phyloP scores from a whole-genome alignment of 1,140 invertebrate genomes.

The Tachypleus tridentatus region DNA sequence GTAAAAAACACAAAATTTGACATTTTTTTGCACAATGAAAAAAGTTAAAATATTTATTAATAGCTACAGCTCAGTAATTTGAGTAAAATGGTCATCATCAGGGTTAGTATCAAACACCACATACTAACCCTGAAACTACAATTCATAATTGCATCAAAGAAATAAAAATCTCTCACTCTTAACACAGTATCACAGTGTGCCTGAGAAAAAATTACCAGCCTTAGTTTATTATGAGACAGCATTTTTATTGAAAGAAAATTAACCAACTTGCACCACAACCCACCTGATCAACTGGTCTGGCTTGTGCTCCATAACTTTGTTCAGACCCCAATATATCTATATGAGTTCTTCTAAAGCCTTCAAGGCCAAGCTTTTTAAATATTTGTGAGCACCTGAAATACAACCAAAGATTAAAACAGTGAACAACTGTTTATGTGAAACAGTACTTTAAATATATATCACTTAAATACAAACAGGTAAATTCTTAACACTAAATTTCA shows the following conservation, averaged over 20 bases:
- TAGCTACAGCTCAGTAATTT: too few relatives aligned
- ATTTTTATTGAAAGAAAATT: too few relatives aligned
- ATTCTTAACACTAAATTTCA: neutral
- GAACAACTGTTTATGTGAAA: neutral
- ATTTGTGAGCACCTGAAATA: conserved; percentile 28
- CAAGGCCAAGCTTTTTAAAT: conserved; percentile 33
- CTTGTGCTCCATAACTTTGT: conserved; percentile 36
- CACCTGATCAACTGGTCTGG: conserved; percentile 10
- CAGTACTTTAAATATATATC: neutral
- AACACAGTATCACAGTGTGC: too few relatives aligned
- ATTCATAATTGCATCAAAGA: too few relatives aligned
- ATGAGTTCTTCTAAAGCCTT: conserved; percentile 35
- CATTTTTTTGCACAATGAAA: too few relatives aligned
- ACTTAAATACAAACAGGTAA: neutral
- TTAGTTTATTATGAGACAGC: neutral
- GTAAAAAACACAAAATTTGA: too few relatives aligned
- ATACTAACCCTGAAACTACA: too few relatives aligned
- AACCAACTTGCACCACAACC: too few relatives aligned
- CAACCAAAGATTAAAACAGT: neutral
- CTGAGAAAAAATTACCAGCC: neutral
- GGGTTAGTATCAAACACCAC: too few relatives aligned
- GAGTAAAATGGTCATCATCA: too few relatives aligned
- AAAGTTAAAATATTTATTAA: too few relatives aligned
- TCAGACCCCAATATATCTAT: conserved; percentile 39
- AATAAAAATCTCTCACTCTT: too few relatives aligned